phyloP scores from a whole-genome alignment of 2,888 invertebrate species.

The Nasonia oneida region DNA sequence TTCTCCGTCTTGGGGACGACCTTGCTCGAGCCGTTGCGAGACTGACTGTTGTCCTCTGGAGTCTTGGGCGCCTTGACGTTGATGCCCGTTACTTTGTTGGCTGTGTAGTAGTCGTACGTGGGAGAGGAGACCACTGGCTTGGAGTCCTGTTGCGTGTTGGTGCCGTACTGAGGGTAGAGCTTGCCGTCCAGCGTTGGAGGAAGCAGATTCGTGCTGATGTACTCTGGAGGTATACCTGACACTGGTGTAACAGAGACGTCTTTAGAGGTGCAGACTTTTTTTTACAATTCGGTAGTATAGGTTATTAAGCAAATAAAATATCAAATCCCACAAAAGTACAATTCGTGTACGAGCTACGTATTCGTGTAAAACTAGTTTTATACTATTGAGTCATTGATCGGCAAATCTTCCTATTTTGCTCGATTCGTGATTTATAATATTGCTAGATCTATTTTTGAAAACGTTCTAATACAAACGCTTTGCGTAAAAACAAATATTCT shows the following conservation, averaged over 20 bases:
- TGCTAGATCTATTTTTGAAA: constrained; percentile 28
- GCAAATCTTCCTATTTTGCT: constrained; percentile 3
- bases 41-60: constrained; percentile 73
- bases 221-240: constrained; percentile 77
- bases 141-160: constrained; percentile 72
- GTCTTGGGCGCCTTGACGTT: constrained; percentile 81
- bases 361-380: constrained; percentile 38
- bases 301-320: constrained; percentile 42
- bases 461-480: constrained; percentile 12
- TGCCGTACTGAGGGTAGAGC: constrained; percentile 74
- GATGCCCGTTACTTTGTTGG: constrained; percentile 75
- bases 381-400: constrained; percentile 24
- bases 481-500: constrained; percentile 17
- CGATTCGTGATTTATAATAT: constrained; percentile 34
- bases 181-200: constrained; percentile 77
- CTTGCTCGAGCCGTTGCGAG: constrained; percentile 67
- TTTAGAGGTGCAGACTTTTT: background rate
- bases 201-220: constrained; percentile 76
- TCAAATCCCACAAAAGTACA: constrained; percentile 20
- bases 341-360: constrained; percentile 25
- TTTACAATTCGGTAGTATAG: background rate
- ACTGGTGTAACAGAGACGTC: constrained; percentile 66
- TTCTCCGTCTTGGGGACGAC: constrained; percentile 75
- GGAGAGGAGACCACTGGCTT: constrained; percentile 75
- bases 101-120: constrained; percentile 75